These are phyloP conservation scores for Hemithea aestivaria DNA, from an alignment of 2,888 invertebrate genomes.

Conservation along the genomic window DNA sequence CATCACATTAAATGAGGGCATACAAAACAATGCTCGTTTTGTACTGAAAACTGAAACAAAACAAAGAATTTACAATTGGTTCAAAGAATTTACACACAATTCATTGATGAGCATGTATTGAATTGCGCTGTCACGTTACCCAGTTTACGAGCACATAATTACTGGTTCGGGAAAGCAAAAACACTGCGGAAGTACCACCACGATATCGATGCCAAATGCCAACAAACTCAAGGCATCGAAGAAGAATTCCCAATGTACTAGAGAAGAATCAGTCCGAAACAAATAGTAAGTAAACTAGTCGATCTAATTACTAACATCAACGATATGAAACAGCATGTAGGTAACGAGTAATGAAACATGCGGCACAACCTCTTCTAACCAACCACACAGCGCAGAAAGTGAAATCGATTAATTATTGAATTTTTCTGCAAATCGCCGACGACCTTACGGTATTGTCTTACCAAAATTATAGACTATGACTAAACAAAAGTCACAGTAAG, in stretches of 20 bases:
- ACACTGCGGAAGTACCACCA: constrained; percentile 24
- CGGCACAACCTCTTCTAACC: constrained; percentile 5
- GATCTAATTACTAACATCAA: constrained; percentile 13
- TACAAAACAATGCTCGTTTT: too few relatives aligned
- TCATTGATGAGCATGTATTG: constrained; percentile 1
- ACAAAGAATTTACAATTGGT: too few relatives aligned
- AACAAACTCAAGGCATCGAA: constrained; percentile 10
- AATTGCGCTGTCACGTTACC: constrained; percentile 2
- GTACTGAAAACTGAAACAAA: too few relatives aligned
- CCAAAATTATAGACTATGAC: constrained; percentile 38
- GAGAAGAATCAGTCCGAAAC: constrained; percentile 42
- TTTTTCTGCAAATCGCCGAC: constrained; percentile 21
- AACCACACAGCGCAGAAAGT: constrained; percentile 49
- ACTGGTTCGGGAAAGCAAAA: constrained; percentile 40
- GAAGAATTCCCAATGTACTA: constrained; percentile 20
- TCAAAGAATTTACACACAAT: not conserved
- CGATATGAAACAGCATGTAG: constrained; percentile 22
- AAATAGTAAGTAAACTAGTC: constrained; percentile 28
- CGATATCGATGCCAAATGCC: constrained; percentile 5
- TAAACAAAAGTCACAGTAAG: constrained; percentile 28
- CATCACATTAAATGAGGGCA: too few relatives aligned
- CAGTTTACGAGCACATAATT: constrained; percentile 30
- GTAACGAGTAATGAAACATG: constrained; percentile 2
- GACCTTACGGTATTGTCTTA: constrained; percentile 35
- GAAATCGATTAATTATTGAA: constrained; percentile 44